Base-by-base conservation (phyloP, 2,797 vertebrate species). In the Malacoctenus gilli region DNA sequence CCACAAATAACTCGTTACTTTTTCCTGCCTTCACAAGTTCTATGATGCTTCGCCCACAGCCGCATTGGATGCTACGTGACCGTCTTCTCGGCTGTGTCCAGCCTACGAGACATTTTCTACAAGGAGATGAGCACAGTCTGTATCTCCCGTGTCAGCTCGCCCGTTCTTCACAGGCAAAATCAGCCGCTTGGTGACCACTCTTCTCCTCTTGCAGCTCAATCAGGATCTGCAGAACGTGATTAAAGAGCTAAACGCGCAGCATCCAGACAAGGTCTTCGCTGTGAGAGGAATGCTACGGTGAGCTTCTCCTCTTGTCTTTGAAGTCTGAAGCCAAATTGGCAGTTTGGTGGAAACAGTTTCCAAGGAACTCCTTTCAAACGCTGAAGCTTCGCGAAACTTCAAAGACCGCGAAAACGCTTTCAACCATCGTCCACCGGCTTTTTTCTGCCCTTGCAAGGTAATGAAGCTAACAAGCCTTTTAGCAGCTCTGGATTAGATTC, bases 31-130 rank as follows among this genome's bases (percentile, higher is more conserved):
- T n/a, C n/a, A n/a, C n/a, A n/a, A n/a, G n/a, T n/a, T n/a, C n/a
- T n/a, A n/a, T n/a, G n/a, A n/a, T n/a, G n/a, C n/a, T 53, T 41
- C 55, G 15, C 46, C 61, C 4, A 0, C 37, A 96, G 96, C 79
- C 96, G 96, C 11, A 88, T 98, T 15, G 94, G 94, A 76, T 97
- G 95, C 82, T 98, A 96, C 1, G 80, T 95, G 54, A 82, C 92
- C 3, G 93, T 97, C 67, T 98, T 98, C 90, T 94, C 95, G 60
- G 92, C 95, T 58, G 79, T 97, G 72, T 93, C 95, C 61, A 94
- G 90, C 76, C 72, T 97, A 77, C 90, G 93, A 1, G 94, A 95
- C 2, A 92, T 89, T 78, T 97, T 99, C 91, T 94, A 92, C 67
- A 95, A 94, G 55, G 96, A 99, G 83, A 95, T 95, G 92, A 92